Evolutionary conservation across 2,888 invertebrate genomes (phyloP).

Genomic region (Chalcis sispes): DNA sequence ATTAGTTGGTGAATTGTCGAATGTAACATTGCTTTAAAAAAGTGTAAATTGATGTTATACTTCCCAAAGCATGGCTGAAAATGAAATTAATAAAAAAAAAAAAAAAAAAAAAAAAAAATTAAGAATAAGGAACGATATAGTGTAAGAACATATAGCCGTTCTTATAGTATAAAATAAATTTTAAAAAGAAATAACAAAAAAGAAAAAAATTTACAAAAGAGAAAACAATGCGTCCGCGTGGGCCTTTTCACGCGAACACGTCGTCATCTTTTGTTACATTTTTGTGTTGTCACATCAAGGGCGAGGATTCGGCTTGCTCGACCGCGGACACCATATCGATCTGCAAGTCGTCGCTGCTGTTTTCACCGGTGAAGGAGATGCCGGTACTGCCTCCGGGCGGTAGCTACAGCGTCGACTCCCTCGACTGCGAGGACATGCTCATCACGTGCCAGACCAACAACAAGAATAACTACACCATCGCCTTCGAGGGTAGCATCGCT

Average conservation of each 20-base stretch:
- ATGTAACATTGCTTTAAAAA: background rate
- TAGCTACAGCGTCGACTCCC: constrained; percentile 92
- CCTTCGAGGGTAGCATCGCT: constrained; percentile 92
- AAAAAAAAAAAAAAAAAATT: background rate
- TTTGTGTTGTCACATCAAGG: constrained; percentile 74
- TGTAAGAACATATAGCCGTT: background rate
- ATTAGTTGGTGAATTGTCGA: too few species aligned
- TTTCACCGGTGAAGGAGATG: constrained; percentile 92
- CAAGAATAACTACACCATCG: constrained; percentile 96
- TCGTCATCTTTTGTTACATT: constrained; percentile 55
- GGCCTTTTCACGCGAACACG: too few species aligned
- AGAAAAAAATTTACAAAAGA: background rate
- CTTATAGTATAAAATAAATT: background rate
- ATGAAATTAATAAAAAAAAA: background rate
- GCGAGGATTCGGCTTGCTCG: constrained; percentile 86
- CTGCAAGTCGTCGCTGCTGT: constrained; percentile 93
- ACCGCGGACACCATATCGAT: constrained; percentile 88
- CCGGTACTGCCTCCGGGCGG: constrained; percentile 82
- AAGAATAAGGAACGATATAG: too few species aligned
- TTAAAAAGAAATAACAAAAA: background rate
- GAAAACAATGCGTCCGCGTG: background rate
- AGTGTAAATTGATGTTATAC: constrained; percentile 19
- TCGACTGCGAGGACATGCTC: constrained; percentile 93
- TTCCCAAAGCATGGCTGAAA: constrained; percentile 40
- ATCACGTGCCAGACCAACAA: constrained; percentile 92